Conservation (phyloP, 2,888 invertebrate species). For the Pseudeuparius sepicola region DNA sequence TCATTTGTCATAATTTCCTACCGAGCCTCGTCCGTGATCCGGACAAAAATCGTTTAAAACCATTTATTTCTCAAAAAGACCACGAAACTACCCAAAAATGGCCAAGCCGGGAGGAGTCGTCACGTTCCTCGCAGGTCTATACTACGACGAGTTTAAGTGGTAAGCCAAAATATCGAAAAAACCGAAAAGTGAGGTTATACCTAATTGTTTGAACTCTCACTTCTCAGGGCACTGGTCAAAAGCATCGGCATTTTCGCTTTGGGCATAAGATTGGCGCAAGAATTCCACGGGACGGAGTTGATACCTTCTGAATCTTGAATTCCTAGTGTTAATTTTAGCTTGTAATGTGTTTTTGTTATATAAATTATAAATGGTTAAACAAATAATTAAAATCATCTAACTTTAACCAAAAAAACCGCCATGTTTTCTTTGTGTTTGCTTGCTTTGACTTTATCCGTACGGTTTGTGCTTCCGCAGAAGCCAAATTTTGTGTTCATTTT, state of each 20-base stretch:
- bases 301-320: slow-evolving; percentile 46
- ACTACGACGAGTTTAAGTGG: slow-evolving; percentile 72
- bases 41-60: too few species aligned
- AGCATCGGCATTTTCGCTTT: slow-evolving; percentile 68
- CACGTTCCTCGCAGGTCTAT: slow-evolving; percentile 52
- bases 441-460: too few species aligned
- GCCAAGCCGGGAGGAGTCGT: slow-evolving; percentile 46
- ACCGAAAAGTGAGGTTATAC: slow-evolving; percentile 8
- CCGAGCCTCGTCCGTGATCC: too few species aligned
- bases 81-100: too few species aligned
- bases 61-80: too few species aligned
- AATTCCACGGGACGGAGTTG: slow-evolving; percentile 64
- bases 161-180: slow-evolving; percentile 41
- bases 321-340: slow-evolving; percentile 11
- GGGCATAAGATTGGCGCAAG: slow-evolving; percentile 69
- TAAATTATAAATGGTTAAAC: too few species aligned
- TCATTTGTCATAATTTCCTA: too few species aligned
- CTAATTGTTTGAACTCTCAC: slow-evolving; percentile 3
- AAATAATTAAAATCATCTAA: too few species aligned
- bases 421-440: too few species aligned
- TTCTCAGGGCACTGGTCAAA: slow-evolving; percentile 67
- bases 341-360: slow-evolving; percentile 13
- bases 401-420: too few species aligned
- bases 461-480: too few species aligned
- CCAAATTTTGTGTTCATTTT: slow-evolving; percentile 71